A percentile compares a stretch with the other conserved stretches of the same genome.
phyloP scores from a whole-genome alignment of 2,113 vertebrate genomes.

The Arothron firmamentum region DNA sequence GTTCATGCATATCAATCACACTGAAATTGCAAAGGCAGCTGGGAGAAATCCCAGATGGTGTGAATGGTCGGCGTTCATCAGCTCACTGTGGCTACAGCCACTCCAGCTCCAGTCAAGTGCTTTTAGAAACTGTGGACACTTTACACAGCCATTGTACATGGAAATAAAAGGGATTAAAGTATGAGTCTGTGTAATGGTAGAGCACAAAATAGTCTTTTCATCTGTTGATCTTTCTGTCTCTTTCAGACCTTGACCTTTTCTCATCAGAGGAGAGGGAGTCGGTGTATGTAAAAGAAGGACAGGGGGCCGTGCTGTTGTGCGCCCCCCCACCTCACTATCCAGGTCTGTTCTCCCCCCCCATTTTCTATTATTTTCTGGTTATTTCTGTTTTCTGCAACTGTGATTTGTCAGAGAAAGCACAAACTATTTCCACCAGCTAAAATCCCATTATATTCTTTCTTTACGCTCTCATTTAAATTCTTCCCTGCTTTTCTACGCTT shows the following conservation, averaged over 20 bases:
- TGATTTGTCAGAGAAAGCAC: background rate
- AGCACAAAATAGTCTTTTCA: background rate
- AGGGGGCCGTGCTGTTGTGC: constrained; percentile 90
- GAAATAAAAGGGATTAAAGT: background rate
- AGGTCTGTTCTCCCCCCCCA: constrained; percentile 69
- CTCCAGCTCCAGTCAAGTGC: no score
- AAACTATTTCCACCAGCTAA: background rate
- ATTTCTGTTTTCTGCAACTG: background rate
- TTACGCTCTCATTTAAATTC: background rate
- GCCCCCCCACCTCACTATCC: constrained; percentile 88
- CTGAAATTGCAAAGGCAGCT: constrained; percentile 22
- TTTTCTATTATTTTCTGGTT: background rate
- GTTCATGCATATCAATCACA: constrained; percentile 23
- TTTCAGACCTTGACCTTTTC: constrained; percentile 89
- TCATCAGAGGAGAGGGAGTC: constrained; percentile 87
- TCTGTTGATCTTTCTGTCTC: constrained; percentile 9
- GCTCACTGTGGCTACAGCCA: no score
- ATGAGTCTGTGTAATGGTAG: background rate
- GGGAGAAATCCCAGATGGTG: constrained; percentile 26
- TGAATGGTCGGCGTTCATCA: background rate
- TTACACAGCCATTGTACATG: background rate
- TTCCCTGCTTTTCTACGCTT: background rate
- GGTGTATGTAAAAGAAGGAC: constrained; percentile 86
- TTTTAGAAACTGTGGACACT: no score
- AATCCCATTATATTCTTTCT: background rate